Base-by-base conservation (phyloP, 2,888 invertebrate genomes). In the Drosophila ochracea region DNA sequence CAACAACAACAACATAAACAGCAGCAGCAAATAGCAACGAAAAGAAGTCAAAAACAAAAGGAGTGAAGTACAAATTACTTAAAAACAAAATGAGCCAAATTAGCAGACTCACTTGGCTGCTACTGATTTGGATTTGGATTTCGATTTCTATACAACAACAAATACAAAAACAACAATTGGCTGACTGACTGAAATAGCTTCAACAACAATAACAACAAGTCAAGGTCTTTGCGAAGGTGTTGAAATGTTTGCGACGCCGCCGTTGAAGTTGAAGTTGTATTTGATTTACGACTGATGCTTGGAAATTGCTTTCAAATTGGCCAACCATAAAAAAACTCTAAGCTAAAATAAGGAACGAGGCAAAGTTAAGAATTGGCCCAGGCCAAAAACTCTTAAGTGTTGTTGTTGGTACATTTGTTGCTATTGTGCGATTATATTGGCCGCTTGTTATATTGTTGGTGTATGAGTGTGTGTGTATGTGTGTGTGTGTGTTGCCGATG, bases 1-100 rank as follows among this genome's bases (percentile, higher is more conserved):
- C 25, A 78, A 39, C 39, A 73, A 41, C 53, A 41, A 25, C 41
- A 65, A 54, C 30, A 43, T 2, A 30, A 59, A 30, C 63, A 80
- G 13, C 21, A 50, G 7, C 53, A 68, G 50, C 49, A 41, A 49
- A 47, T 9, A 47, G 25, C 59, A 59, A 55, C 37, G 54, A 66
- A 31, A 49, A 41, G 21, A 31, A 66, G 35, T 33, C 53, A 64
- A 57, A 68, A 74, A 80, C 80, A 68, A 65, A 71, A 78, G 74
- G 66, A 68, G 79, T 61, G 73, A 85, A 85, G 80, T 86, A 85
- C 85, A 85, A 87, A 87, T 89, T 89, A 89, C 90, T 85, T 85
- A 86, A 85, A 82, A 88, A 76, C 85, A 88, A 87, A 89, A 88
- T 87, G 82, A 89, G 85, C 88, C 85, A 87, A 87, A 87, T 87